Conservation (phyloP, 2,888 invertebrate species). For the Malthinus seriepunctatus region DNA sequence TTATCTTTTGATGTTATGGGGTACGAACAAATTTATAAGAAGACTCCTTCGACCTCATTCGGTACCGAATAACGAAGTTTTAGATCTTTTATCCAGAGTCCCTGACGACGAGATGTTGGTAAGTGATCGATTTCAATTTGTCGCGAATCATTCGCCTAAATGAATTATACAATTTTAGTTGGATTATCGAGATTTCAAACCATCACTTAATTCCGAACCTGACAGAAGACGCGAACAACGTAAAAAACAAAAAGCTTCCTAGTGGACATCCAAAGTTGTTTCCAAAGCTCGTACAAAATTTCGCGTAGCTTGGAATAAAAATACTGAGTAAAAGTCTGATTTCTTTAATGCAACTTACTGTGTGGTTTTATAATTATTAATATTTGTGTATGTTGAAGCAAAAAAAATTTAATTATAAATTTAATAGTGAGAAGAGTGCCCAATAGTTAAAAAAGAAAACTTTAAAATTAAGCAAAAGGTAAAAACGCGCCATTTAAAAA, state of each 20-base stretch:
- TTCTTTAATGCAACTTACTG: conserved; percentile 11
- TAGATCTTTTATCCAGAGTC: conserved; percentile 92
- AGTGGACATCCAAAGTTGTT: conserved; percentile 50
- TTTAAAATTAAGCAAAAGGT: neutral
- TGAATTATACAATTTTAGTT: conserved; percentile 54
- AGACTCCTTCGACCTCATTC: conserved; percentile 91
- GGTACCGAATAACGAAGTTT: conserved; percentile 94
- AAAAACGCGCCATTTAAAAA: neutral
- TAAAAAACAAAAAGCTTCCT: conserved; percentile 73
- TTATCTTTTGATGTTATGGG: conserved; percentile 91
- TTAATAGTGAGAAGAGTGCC: conserved; percentile 29
- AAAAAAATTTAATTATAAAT: conserved; percentile 4
- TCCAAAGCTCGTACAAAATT: conserved; percentile 39
- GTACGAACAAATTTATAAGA: conserved; percentile 91
- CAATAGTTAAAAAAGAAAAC: conserved; percentile 19
- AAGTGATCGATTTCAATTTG: conserved; percentile 49
- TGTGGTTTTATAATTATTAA: conserved; percentile 20
- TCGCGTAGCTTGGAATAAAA: conserved; percentile 36
- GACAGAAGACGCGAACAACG: conserved; percentile 64
- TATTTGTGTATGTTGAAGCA: conserved; percentile 7
- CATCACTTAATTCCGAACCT: conserved; percentile 61
- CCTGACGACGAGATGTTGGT: conserved; percentile 94
- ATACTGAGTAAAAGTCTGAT: conserved; percentile 35
- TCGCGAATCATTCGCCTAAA: neutral
- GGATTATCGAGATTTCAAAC: conserved; percentile 71